These are phyloP conservation scores for Montipora efflorescens DNA, from an alignment of 64 coral and sea anemone genomes.

Conservation along the genomic window DNA sequence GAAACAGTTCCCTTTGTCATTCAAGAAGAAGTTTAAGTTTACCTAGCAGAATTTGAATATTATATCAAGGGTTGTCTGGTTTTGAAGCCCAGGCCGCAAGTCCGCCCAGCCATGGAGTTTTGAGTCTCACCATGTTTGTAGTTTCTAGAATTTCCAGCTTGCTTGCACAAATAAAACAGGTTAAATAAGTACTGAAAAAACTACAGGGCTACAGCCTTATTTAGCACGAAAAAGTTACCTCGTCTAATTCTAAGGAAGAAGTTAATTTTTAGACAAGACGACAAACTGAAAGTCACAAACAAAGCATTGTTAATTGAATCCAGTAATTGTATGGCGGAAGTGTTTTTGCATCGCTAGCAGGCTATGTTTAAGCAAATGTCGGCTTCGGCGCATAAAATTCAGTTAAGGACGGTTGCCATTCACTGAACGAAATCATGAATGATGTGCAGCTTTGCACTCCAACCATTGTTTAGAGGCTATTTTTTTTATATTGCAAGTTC, in stretches of 20 bases:
- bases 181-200: constrained; percentile 5
- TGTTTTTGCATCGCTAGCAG: constrained; percentile 5
- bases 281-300: constrained; percentile 4
- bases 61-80: too few relatives aligned
- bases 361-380: background rate
- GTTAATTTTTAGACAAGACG: constrained; percentile 1
- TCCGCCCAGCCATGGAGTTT: too few relatives aligned
- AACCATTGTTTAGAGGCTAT: constrained; percentile 15
- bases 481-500: background rate
- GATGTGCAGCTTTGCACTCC: constrained; percentile 19
- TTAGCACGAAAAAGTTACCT: background rate
- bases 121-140: too few relatives aligned
- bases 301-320: background rate
- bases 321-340: constrained; percentile 21
- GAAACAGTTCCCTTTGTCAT: too few relatives aligned
- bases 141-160: too few relatives aligned
- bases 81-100: too few relatives aligned
- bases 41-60: too few relatives aligned
- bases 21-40: too few relatives aligned
- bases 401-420: background rate
- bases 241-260: too few relatives aligned
- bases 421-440: constrained; percentile 19
- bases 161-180: background rate
- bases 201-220: too few relatives aligned
- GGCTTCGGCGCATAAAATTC: background rate